Evolutionary conservation across 53 echinoderm and acorn worm species (phyloP), one percentile per base, ranked within the genome.

Genomic region (Mesocentrotus franciscanus): DNA sequence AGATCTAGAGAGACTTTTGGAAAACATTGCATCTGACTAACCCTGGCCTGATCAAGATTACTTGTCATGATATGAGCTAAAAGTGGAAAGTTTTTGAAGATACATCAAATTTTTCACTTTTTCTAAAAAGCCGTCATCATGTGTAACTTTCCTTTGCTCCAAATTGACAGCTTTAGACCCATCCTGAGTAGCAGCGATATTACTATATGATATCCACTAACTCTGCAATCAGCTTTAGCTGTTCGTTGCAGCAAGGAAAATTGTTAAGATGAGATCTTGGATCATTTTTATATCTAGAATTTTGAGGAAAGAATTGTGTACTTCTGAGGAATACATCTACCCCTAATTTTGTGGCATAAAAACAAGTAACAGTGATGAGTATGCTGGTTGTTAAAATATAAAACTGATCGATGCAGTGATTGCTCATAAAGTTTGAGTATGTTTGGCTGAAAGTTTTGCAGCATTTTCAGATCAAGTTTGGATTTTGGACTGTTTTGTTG

Each of bases 11-110:
- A 64, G 26, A 70, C 71, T 70, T 81, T 6, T 34, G 36, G 14
- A 13, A 93, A 93, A 93, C 33, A 91, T 35, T 68, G 0, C 20
- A 20, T 66, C 62, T 91, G 91, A 91, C 91, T 91, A 91, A 91
- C 27, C 66, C 18, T 32, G 61, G 33, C 34, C 61, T 34, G 10
- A 66, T 64, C 91, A 39, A 64, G 91, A 91, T 91, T 66, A 7
- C 61, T 36, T 34, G 32, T 64, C 91, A 22, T 29, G 87, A 87
- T 87, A n/a, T 5, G 91, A 91, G 91, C 91, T 66, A 91, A 91
- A 91, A 66, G 27, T 64, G 91, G 91, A 91, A 16, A 61, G 16
- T 64, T 66, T 66, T 16, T 33, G 66, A 9, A 62, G 66, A 66
- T 91, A 36, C 87, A 58, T 87, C 57, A 87, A 1, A 18, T 87